Evolutionary conservation across 2,888 invertebrate species (phyloP).

Genomic region (Alloscopus bannaensis): DNA sequence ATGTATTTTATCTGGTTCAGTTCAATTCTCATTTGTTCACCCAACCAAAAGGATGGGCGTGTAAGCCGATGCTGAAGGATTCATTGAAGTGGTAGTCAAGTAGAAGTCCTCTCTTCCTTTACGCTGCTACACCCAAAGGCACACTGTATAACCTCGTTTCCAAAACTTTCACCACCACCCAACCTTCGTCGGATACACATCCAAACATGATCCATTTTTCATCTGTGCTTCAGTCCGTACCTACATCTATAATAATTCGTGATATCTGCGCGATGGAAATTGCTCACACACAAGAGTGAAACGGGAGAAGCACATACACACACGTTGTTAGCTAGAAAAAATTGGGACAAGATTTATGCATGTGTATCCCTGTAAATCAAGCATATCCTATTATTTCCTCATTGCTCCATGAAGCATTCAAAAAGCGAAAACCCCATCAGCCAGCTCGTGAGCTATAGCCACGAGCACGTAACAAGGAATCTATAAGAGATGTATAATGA

Average conservation of each 20-base stretch:
- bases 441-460: too few species aligned
- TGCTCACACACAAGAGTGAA: neutral
- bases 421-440: too few species aligned
- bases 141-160: constrained; percentile 15
- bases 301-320: too few species aligned
- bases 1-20: neutral
- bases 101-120: too few species aligned
- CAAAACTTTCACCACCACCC: neutral
- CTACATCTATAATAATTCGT: too few species aligned
- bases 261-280: neutral
- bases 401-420: constrained; percentile 1
- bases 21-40: constrained; percentile 37
- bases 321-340: neutral
- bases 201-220: neutral
- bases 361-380: constrained; percentile 26
- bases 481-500: too few species aligned
- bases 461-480: too few species aligned
- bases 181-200: too few species aligned
- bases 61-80: neutral
- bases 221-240: too few species aligned
- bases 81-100: constrained; percentile 6
- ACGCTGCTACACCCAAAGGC: neutral
- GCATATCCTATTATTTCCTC: constrained; percentile 26
- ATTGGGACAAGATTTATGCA: constrained; percentile 13
- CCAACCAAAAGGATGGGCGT: constrained; percentile 18